These are phyloP conservation scores for Distichodus sexfasciatus DNA, from an alignment of 2,797 vertebrate species.

Conservation along the genomic window DNA sequence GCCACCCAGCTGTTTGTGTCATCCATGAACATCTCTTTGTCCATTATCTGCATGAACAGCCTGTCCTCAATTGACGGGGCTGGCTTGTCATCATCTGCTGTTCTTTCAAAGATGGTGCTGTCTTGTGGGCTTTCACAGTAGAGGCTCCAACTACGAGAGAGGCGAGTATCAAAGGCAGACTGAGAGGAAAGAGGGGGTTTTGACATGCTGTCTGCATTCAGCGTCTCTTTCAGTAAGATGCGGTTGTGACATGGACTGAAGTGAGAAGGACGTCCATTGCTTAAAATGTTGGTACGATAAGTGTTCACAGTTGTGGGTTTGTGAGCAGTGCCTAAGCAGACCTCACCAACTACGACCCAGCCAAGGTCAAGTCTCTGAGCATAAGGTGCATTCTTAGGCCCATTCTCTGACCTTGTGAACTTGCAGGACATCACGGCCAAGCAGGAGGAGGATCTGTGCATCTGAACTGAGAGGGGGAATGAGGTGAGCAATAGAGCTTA, in stretches of 20 bases:
- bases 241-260: too few species aligned
- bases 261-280: not conserved
- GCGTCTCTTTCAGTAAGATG: too few species aligned
- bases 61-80: not conserved
- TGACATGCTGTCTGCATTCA: too few species aligned
- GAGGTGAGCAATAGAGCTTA: not conserved
- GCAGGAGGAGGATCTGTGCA: constrained; percentile 4
- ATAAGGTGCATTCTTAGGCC: not conserved
- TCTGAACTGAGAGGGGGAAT: not conserved
- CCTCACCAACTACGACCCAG: too few species aligned
- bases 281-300: not conserved
- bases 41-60: not conserved
- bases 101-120: too few species aligned
- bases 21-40: not conserved
- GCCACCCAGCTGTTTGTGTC: too few species aligned
- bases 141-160: too few species aligned
- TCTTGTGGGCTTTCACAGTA: too few species aligned
- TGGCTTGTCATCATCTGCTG: too few species aligned
- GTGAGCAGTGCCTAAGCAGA: not conserved
- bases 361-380: not conserved
- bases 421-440: not conserved
- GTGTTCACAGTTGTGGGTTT: not conserved
- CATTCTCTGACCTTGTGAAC: constrained; percentile 9
- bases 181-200: too few species aligned
- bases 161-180: too few species aligned